These are phyloP conservation scores for Poecilus cupreus DNA, from an alignment of 2,888 invertebrate genomes.

Conservation along the genomic window DNA sequence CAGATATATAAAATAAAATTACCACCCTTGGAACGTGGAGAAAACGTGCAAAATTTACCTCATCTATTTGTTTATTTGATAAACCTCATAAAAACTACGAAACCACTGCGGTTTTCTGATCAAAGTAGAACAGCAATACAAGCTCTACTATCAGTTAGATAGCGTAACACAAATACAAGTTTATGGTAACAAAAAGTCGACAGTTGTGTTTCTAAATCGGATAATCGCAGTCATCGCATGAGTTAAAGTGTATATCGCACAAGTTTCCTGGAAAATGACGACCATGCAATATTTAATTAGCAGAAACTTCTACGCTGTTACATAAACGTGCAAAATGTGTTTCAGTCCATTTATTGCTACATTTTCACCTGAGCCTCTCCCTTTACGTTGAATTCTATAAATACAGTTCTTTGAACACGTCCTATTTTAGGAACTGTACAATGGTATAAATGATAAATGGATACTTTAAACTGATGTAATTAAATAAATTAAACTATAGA, in stretches of 20 bases:
- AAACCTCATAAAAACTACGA: neutral
- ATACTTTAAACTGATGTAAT: too few species aligned
- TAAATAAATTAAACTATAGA: too few species aligned
- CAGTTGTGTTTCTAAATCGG: neutral
- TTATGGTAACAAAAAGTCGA: neutral
- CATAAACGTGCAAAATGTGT: neutral
- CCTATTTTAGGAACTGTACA: too few species aligned
- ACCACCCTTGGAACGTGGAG: neutral
- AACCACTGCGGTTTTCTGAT: neutral
- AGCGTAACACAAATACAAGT: neutral
- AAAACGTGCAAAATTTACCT: too few species aligned
- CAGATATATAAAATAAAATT: too few species aligned
- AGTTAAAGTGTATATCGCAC: neutral
- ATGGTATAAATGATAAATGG: too few species aligned
- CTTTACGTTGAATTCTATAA: neutral
- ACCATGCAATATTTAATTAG: neutral
- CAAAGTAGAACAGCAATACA: neutral
- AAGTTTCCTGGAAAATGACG: neutral
- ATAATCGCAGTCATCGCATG: neutral
- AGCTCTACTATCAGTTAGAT: neutral
- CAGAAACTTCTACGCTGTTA: neutral
- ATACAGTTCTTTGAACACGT: too few species aligned
- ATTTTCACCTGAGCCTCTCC: neutral
- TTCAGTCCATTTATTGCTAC: neutral
- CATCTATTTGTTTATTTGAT: neutral